Conservation (phyloP, 2,797 vertebrate species). For the Sebastes umbrosus region DNA sequence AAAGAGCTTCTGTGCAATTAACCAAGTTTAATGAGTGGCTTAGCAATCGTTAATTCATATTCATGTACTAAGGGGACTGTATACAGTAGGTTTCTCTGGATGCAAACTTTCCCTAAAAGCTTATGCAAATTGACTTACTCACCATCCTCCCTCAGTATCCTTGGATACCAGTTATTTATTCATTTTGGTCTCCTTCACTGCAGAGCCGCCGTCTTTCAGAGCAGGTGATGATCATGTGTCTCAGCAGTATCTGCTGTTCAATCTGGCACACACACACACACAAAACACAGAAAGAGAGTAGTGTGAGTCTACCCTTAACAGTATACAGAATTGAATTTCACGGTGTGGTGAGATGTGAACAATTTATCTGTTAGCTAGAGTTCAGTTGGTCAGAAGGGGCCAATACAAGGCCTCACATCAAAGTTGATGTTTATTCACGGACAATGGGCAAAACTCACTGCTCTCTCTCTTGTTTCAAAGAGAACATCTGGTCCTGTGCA, state of each 20-base stretch:
- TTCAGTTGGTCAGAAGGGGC: conserved; percentile 39
- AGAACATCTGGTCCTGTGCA: conserved; percentile 54
- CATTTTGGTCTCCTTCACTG: conserved; percentile 44
- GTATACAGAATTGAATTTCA: conserved; percentile 46
- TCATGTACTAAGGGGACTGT: conserved; percentile 6
- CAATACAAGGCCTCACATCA: conserved; percentile 34
- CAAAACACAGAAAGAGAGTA: not conserved
- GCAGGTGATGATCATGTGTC: conserved; percentile 56
- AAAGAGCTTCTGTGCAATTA: not conserved
- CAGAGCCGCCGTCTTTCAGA: conserved; percentile 31
- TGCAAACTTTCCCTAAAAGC: conserved; percentile 51
- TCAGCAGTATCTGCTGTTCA: conserved; percentile 37
- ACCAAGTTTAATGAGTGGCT: conserved; percentile 11
- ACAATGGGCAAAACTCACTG: conserved; percentile 29
- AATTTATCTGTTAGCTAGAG: conserved; percentile 27
- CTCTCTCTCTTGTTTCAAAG: conserved; percentile 14
- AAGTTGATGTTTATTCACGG: conserved; percentile 52
- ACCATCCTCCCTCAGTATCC: conserved; percentile 61
- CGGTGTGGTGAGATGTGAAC: conserved; percentile 50
- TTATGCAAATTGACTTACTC: conserved; percentile 65
- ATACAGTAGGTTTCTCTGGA: conserved; percentile 33
- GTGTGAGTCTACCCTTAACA: not conserved
- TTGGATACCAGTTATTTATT: conserved; percentile 61
- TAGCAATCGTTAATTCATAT: conserved; percentile 8
- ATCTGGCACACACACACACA: not conserved